Evolutionary conservation across 2,888 invertebrate genomes (phyloP), one percentile per base, ranked within the genome.

Genomic region (Rhyacophila evoluta): DNA sequence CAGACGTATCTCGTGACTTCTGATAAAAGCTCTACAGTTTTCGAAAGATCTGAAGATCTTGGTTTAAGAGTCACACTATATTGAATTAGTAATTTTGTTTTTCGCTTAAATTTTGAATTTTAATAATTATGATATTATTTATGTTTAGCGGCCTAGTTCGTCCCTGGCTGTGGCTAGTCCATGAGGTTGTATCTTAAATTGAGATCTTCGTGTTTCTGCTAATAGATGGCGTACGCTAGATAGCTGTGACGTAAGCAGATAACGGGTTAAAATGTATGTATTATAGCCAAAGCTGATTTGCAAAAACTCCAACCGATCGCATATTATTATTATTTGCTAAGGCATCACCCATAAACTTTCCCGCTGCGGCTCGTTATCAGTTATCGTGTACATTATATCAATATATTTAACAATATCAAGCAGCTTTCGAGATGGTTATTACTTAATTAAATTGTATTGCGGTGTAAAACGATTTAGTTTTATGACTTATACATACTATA

Each of bases 211-310:
- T 55, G 55, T 55, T 55, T 55, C 55, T 55, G 19, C 55, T 55
- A 55, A 55, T 55, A 55, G 55, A 55, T 55, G 55, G 55, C 55
- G 55, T 55, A 55, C 55, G 55, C 55, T 55, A 55, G 55, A 55
- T 55, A 55, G 55, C 55, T 19, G 19, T 55, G 55, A 55, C 55
- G 55, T 55, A 55, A 55, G 55, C 55, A 55, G 55, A 55, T 55
- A 55, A 55, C 55, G 55, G 55, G 55, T 55, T 55, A 55, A 41
- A 55, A 55, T 55, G 55, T 55, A 55, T 55, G 55, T 55, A 55
- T 55, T 55, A 55, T 55, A 19, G 15, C 55, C 55, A 10, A 55
- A 10, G 19, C 55, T 55, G 55, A 55, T 55, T 55, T 55, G 25
- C 55, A 55, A 55, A 55, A 55, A 55, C 55, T 55, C 19, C 15